Evolutionary conservation across 2,888 invertebrate species (phyloP), one percentile per base, ranked within the genome.

Genomic region (Nemotelus pantherinus): DNA sequence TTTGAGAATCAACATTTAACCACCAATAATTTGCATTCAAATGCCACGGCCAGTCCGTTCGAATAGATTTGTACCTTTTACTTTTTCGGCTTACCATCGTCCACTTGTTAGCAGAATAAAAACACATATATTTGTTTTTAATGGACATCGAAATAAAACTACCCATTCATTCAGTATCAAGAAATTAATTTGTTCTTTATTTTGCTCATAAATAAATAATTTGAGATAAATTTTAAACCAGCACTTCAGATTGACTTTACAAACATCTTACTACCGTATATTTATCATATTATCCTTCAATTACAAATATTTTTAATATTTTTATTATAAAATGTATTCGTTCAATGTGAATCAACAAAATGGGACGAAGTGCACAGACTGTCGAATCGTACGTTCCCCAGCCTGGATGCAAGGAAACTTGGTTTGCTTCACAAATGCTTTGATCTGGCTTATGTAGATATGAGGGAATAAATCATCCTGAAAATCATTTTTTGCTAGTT

Each of bases 401-500:
- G 41, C 65, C 10, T 9, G 41, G 45, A 39, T 6, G 70, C 39
- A 43, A 53, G 55, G 39, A 70, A 70, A 70, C 53, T 7, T 45
- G 3, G 55, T 70, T 25, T 67, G 25, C 5, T 43, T 41, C 53
- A 50, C 39, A n/a, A 5, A 45, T 55, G 70, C 10, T 43, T 41
- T 70, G 55, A 43, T 55, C 9, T 0, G 2, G 43, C 85, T 87
- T 89, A 90, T 85, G 89, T 87, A 81, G 90, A 90, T 84, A 91
- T 91, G 83, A 91, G 88, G 82, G 90, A 90, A 86, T 90, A 90
- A 81, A 91, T 90, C 91, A 91, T 91, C 85, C 91, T 91, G 88
- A 83, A 89, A 89, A 39, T 63, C 63, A 63, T 41, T 39, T 7
- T 39, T 41, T 41, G 25, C 25, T 25, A 53, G 25, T 25, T 25